phyloP scores from a whole-genome alignment of 2,797 vertebrate species.

The Mus caroli region DNA sequence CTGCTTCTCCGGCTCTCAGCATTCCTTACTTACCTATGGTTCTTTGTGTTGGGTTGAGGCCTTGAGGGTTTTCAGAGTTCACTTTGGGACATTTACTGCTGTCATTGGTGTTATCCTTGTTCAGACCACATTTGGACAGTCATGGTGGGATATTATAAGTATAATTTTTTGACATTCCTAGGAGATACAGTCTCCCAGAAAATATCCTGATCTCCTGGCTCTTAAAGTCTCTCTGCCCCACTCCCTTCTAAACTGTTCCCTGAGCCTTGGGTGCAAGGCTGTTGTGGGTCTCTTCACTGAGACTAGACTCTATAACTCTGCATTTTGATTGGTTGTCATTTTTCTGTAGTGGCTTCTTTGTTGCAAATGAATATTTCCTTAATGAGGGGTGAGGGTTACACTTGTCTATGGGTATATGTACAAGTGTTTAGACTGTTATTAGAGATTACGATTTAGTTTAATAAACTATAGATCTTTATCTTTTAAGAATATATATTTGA shows the following conservation, averaged over 20 bases:
- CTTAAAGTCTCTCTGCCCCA: background rate
- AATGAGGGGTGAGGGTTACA: no score
- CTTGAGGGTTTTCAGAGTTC: background rate
- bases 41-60: background rate
- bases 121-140: background rate
- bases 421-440: background rate
- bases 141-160: background rate
- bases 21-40: no score
- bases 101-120: background rate
- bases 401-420: background rate
- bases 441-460: background rate
- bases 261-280: background rate
- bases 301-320: background rate
- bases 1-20: background rate
- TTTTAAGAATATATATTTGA: background rate
- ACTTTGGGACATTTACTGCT: background rate
- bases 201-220: background rate
- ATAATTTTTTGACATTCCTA: background rate
- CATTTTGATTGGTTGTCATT: background rate
- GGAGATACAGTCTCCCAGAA: background rate
- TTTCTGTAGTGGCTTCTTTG: background rate
- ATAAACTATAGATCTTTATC: background rate
- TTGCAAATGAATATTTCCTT: background rate
- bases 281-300: background rate
- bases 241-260: background rate